A percentile compares a stretch with the other conserved stretches of the same genome.
These are phyloP conservation scores for Acridotheres tristis DNA, from an alignment of 2,797 vertebrate species.

Conservation along the genomic window DNA sequence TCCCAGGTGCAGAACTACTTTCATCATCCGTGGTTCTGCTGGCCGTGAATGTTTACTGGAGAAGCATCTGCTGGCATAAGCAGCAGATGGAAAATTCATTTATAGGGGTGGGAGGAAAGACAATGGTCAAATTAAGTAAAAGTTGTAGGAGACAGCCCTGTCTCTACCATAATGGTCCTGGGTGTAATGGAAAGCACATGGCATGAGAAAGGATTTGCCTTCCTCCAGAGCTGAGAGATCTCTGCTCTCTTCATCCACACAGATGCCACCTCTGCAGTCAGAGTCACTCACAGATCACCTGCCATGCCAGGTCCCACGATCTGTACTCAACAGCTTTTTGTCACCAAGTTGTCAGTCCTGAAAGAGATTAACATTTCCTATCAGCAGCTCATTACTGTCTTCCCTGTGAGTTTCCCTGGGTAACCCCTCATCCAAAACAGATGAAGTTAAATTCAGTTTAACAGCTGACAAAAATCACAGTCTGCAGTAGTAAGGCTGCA, in stretches of 20 bases:
- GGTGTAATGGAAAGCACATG: not conserved
- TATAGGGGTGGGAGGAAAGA: not conserved
- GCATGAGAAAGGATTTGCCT: not conserved
- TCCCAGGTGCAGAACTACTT: not conserved
- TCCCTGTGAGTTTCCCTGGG: not conserved
- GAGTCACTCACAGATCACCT: not conserved
- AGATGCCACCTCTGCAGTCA: not conserved
- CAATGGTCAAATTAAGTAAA: not conserved
- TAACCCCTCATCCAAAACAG: not conserved
- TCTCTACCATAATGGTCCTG: not conserved
- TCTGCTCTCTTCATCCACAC: not conserved
- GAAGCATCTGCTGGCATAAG: accelerated
- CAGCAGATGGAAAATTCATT: not conserved
- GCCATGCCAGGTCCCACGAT: accelerated
- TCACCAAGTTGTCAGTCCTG: not conserved
- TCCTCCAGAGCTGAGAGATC: not conserved
- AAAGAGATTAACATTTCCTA: not conserved
- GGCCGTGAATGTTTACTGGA: not conserved
- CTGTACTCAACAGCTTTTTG: not conserved
- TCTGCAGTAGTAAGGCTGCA: not conserved
- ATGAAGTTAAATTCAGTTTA: not conserved
- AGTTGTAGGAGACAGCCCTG: not conserved
- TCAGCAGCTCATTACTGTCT: not conserved
- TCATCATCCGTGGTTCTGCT: not conserved
- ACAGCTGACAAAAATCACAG: constrained; percentile 7